Base-by-base conservation (phyloP, 2,113 vertebrate genomes). In the Hypomesus transpacificus region DNA sequence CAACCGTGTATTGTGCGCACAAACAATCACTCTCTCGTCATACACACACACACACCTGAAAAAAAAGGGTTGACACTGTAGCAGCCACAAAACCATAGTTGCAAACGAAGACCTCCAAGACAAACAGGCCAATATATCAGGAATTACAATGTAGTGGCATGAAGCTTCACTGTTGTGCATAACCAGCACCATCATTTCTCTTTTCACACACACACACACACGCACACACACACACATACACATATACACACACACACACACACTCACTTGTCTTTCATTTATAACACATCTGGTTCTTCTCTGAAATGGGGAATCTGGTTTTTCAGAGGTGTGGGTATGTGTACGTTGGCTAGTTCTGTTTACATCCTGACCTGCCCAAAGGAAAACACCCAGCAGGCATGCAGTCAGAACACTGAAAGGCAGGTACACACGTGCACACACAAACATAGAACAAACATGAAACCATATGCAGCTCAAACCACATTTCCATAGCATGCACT, bases 231-330 rank as follows among this genome's bases (percentile, higher is more conserved):
- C 24, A 61, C 22, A 3, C 17, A n/a, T 17, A 1, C 62, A 39
- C 14, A 20, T 26, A 63, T 8, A 31, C 6, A 34, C 16, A 64
- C 28, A 64, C 6, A 39, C 62, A 39, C 13, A 21, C 2, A 14
- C 21, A 61, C 24, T 31, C 24, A 61, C 22, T 4, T 6, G 5
- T 1, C 28, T 63, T 63, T 13, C 58, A 70, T 58, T 50, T 69
- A 69, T 4, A 54, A 18, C 65, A 59, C 17, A 64, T n/a, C 52
- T 70, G 11, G 57, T 77, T 74, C 46, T 63, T 56, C 28, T 74
- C 24, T 56, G 24, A 50, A 72, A 22, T 46, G 53, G 21, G 34
- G 18, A 59, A 59, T 66, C 18, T 34, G 13, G 9, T n/a, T 17
- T 17, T 59, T 51, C 20, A 24, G 71, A 52, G 39, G 46, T 70